Base-by-base conservation (phyloP, 2,888 invertebrate genomes). In the Nineta flava region DNA sequence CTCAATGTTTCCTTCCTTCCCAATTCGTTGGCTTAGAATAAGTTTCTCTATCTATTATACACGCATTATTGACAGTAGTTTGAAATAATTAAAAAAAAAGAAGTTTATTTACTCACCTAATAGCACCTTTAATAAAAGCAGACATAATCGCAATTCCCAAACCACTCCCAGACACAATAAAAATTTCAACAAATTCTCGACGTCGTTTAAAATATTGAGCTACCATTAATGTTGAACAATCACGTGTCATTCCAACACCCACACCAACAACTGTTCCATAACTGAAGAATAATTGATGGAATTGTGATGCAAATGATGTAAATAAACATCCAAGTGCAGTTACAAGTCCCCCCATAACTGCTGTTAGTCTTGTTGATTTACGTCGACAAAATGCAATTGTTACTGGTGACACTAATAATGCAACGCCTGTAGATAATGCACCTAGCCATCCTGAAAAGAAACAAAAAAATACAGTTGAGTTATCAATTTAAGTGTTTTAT, bases 241-340 rank as follows among this genome's bases (percentile, higher is more conserved):
- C 88, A 55, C 88, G 69, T 6, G 87, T 87, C 64, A 91, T 76
- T 38, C 88, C 87, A 50, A 87, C 87, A 50, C 91, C 91, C 49
- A 88, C 78, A 35, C 87, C 87, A 43, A 79, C 76, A 50, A 79
- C 77, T 48, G 77, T 76, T 47, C 78, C 79, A 73, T 90, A 88
- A 66, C 87, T 87, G 76, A 90, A 84, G 73, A 87, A 87, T 52
- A 90, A 74, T 65, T 92, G 91, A 68, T 90, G 88, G 64, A 87
- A 86, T 68, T 90, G 85, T 52, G 85, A 82, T 51, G 90, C 90
- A 65, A 91, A 92, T 51, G 88, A 88, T 9, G 90, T 86, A 70
- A 91, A 91, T 54, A 91, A 80, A 61, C 87, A 87, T 47, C 88
- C 91, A 15, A 91, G 75, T 2, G 88, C 87, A 32, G 87, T 84